Evolutionary conservation across 1,140 invertebrate species (phyloP), one percentile per base, ranked within the genome.

Genomic region (Gonioctena quinquepunctata): DNA sequence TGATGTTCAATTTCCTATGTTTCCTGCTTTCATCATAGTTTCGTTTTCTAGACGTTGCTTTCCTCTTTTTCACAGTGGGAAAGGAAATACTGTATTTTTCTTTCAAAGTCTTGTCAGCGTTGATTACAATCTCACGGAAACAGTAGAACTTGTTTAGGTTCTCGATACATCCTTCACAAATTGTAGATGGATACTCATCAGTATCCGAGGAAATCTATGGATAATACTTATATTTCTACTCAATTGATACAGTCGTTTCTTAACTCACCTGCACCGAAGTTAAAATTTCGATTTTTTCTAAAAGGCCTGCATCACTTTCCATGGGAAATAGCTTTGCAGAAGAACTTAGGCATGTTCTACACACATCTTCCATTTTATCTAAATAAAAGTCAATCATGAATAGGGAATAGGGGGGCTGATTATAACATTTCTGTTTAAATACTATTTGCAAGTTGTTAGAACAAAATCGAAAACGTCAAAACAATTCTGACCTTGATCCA

Each of bases 121-220:
- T 75, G 26, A 74, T 74, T 11, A 79, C 72, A 13, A 77, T 68
- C 72, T 77, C 78, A 13, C 75, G 71, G 57, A 79, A 79, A 63
- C 73, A 76, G 42, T 76, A 79, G 8, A 74, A 73, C 22, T 48
- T 73, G 22, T 75, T 78, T 48, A 79, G 69, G 25, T 78, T 79
- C 18, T 62, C 61, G 18, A 74, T 27, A 42, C 78, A 79, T 66
- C 76, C 73, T 52, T 76, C 70, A 66, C 78, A 79, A 19, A 79
- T 76, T 49, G 70, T 72, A 4, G 67, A 65, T 22, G 76, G 73
- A 25, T 74, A 69, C n/a, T 75, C 60, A 13, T 48, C 23, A 23
- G 16, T 61, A 18, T 76, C 50, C 52, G 57, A 52, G 11, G 23
- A 52, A 8, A 79, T 69, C 76, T 79, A 64, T 57, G 75, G 73